A percentile compares a stretch with the other conserved stretches of the same genome.
Conservation (phyloP, 2,113 vertebrate species). For the Amia ocellicauda region DNA sequence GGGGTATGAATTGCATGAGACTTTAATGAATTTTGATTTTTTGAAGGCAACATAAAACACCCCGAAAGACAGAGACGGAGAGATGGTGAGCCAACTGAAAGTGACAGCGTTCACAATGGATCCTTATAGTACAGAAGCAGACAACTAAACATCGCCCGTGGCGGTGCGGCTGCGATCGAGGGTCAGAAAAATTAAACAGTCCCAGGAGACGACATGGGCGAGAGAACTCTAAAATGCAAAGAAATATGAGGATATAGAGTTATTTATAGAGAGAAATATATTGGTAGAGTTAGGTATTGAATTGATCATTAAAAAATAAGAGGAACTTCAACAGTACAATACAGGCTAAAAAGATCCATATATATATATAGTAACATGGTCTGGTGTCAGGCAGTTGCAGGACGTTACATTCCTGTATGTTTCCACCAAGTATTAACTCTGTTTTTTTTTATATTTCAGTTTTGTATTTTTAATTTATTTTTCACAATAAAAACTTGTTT, state of each 20-base stretch:
- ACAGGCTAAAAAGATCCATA: too few species aligned
- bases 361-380: too few species aligned
- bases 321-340: too few species aligned
- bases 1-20: neutral
- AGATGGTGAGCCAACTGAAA: neutral
- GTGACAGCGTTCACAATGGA: constrained; percentile 12
- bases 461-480: too few species aligned
- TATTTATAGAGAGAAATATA: too few species aligned
- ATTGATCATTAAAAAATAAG: too few species aligned
- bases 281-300: too few species aligned
- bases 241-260: too few species aligned
- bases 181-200: constrained; percentile 5
- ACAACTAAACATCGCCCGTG: neutral
- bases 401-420: too few species aligned
- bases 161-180: neutral
- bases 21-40: neutral
- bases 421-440: neutral
- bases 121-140: neutral
- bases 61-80: neutral
- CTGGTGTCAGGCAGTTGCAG: too few species aligned
- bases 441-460: neutral
- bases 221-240: too few species aligned
- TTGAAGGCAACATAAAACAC: neutral
- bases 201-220: neutral
- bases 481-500: too few species aligned